Base-by-base conservation (phyloP, 2,888 invertebrate genomes). In the Dascillus cervinus region DNA sequence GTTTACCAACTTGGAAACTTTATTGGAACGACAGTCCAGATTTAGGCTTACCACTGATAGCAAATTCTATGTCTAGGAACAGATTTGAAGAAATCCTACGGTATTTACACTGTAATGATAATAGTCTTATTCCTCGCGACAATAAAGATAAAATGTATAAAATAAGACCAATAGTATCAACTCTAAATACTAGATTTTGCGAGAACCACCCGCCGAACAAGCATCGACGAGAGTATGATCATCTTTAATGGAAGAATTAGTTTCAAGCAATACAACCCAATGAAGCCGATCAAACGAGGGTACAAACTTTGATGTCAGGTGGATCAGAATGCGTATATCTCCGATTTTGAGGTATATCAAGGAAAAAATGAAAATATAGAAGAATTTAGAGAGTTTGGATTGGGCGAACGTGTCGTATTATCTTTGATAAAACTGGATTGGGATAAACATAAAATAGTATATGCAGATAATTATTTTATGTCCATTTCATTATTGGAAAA, bases 171-270 rank as follows among this genome's bases (percentile, higher is more conserved):
- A 9, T 39, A 11, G 22, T 44, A 17, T 24, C 28, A 9, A 22
- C 26, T 11, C 28, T 41, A 11, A 44, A 29, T 22, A 10, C 5
- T 10, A 12, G 11, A 10, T 27, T 27, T 20, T 10, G 20, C 9
- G 10, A 22, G 32, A 10, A 22, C 10, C 30, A 40, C 41, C 9
- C 31, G 42, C 29, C 10, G 12, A 17, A 9, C 34, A 9, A 29
- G 27, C 19, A 27, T 41, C 20, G 38, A 45, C 28, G 39, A 45
- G 37, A 22, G 20, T 9, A 39, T 45, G 36, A 41, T 43, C 23
- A n/a, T 39, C 4, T 44, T 42, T 39, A 46, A 46, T 32, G 41
- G 43, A 8, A 19, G 44, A 21, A 37, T 23, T 13, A 23, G 29
- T 21, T 26, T 46, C 15, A 44, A 40, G 11, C 28, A 28, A 21